Base-by-base conservation (phyloP, 2,888 invertebrate species). In the Alloscopus bannaensis region DNA sequence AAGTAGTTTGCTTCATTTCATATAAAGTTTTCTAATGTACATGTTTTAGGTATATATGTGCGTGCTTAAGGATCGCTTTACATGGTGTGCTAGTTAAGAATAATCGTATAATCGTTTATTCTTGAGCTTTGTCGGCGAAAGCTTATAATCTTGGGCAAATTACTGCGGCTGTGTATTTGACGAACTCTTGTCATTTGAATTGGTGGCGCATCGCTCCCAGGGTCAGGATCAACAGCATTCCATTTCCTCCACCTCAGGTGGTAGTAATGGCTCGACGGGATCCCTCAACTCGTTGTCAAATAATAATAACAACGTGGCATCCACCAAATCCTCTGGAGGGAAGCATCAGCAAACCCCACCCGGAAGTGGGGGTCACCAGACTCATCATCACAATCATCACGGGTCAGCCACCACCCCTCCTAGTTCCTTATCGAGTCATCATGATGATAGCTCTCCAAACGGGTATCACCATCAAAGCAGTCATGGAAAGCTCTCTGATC, bases 191-290 rank as follows among this genome's bases (percentile, higher is more conserved):
- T n/a, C n/a, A n/a, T n/a, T n/a, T n/a, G n/a, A n/a, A n/a, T n/a
- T n/a, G n/a, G n/a, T n/a, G n/a, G n/a, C n/a, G n/a, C n/a, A n/a
- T n/a, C 36, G 13, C 8, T 36, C 86, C 1, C 86, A 91, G 76
- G n/a, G 69, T 69, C 91, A 91, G 82, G 90, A 90, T 81, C 88
- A 90, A 77, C 89, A 89, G 77, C 88, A 88, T 75, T 84, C 84
- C 64, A 83, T 81, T 78, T 83, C 84, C 18, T 84, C 84, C 31
- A 84, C 84, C 52, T 83, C 84, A 47, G 86, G 86, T 71, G 84
- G 84, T 57, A 79, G 83, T 76, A 81, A 84, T 62, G 83, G 84
- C 47, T 83, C 82, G 42, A 82, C 91, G 13, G 81, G 84, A 40
- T 84, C 85, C 40, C 45, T 81, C 29, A 76, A 75, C 36, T 66